These are phyloP conservation scores for Anser cygnoides DNA, from an alignment of 2,113 vertebrate genomes.

Conservation along the genomic window DNA sequence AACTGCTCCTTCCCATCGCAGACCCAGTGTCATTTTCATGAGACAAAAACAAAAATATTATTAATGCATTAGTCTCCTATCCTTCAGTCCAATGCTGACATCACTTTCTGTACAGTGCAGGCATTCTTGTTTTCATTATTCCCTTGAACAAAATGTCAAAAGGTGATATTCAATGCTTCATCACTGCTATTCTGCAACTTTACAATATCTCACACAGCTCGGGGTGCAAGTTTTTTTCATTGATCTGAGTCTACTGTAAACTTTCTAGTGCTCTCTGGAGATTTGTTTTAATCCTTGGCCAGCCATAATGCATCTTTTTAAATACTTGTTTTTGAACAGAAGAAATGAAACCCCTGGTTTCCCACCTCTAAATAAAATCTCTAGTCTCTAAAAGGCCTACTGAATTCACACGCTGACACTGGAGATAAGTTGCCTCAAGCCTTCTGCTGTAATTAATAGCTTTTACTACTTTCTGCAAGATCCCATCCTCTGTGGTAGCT, in stretches of 20 bases:
- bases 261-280: not conserved
- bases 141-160: not conserved
- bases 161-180: not conserved
- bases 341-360: not conserved
- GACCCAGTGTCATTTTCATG: not conserved
- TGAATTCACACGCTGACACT: not conserved
- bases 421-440: not conserved
- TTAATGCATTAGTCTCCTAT: not conserved
- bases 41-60: not conserved
- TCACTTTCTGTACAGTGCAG: not conserved
- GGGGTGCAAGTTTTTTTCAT: not conserved
- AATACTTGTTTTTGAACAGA: not conserved
- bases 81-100: not conserved
- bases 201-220: not conserved
- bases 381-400: not conserved
- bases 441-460: not conserved
- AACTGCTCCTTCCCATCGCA: accelerated
- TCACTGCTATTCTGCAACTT: not conserved
- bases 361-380: not conserved
- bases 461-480: not conserved
- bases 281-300: not conserved
- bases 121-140: not conserved
- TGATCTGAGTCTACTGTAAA: not conserved
- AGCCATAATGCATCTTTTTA: not conserved
- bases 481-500: constrained; percentile 44